Conservation (phyloP, 2,113 vertebrate species). For the Gorsachius goisagi region DNA sequence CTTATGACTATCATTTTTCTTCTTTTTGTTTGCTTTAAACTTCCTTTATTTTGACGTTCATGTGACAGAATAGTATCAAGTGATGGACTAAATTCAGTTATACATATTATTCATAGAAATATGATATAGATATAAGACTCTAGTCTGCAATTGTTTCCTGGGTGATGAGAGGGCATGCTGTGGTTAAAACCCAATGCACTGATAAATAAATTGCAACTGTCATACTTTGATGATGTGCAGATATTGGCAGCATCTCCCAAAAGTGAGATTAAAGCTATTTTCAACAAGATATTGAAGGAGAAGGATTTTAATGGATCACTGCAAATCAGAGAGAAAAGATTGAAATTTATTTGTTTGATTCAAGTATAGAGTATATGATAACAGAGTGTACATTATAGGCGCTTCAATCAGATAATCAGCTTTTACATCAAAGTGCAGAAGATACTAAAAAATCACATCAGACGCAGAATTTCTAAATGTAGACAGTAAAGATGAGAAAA, state of each 20-base stretch:
- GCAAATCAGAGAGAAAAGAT: neutral
- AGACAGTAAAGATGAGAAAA: neutral
- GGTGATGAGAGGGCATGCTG: conserved; percentile 17
- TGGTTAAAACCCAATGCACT: conserved; percentile 35
- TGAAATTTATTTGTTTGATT: neutral
- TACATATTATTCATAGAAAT: conserved; percentile 25
- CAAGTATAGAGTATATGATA: neutral
- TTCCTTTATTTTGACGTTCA: neutral
- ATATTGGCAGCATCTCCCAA: neutral
- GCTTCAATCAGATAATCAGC: neutral
- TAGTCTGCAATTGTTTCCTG: conserved; percentile 14
- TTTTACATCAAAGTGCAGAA: neutral
- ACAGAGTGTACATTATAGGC: neutral
- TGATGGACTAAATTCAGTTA: conserved; percentile 34
- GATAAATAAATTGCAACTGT: conserved; percentile 51
- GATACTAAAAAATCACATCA: neutral
- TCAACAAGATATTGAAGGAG: neutral
- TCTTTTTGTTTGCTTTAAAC: conserved; percentile 36
- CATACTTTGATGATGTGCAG: neutral
- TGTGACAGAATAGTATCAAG: conserved; percentile 25
- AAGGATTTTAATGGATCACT: neutral
- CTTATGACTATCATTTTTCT: conserved; percentile 41
- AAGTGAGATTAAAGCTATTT: neutral
- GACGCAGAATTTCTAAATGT: neutral
- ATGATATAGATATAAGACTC: conserved; percentile 13